Conservation (phyloP, 2,797 vertebrate genomes). For the Spatula clypeata region DNA sequence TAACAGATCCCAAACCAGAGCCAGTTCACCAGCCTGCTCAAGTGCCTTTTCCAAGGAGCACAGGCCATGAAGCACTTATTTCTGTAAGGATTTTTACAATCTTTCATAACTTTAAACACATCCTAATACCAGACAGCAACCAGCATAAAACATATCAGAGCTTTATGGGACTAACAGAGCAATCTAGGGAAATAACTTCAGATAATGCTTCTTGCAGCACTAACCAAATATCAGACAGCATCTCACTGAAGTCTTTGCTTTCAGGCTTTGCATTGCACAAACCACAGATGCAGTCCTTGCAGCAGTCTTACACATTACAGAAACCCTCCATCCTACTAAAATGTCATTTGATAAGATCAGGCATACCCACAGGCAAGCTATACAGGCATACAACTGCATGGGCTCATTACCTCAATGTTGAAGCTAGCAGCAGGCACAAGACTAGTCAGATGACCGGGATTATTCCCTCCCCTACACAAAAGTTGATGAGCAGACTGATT, state of each 20-base stretch:
- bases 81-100: neutral
- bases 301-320: neutral
- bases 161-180: neutral
- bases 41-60: neutral
- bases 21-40: neutral
- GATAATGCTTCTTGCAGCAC: neutral
- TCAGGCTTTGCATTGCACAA: neutral
- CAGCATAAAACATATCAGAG: neutral
- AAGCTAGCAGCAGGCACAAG: slow-evolving; percentile 65
- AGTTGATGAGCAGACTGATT: neutral
- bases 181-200: neutral
- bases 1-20: neutral
- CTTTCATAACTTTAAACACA: neutral
- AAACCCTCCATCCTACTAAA: neutral
- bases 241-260: neutral
- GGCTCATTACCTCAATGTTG: neutral
- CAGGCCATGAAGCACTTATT: too few relatives aligned
- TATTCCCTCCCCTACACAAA: slow-evolving; percentile 2
- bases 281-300: neutral
- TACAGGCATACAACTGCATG: neutral
- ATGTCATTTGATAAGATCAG: neutral
- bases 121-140: neutral
- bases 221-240: neutral
- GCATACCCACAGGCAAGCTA: neutral
- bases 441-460: slow-evolving; percentile 59